Conservation (phyloP, 2,888 invertebrate genomes). For the Amorpha juglandis region DNA sequence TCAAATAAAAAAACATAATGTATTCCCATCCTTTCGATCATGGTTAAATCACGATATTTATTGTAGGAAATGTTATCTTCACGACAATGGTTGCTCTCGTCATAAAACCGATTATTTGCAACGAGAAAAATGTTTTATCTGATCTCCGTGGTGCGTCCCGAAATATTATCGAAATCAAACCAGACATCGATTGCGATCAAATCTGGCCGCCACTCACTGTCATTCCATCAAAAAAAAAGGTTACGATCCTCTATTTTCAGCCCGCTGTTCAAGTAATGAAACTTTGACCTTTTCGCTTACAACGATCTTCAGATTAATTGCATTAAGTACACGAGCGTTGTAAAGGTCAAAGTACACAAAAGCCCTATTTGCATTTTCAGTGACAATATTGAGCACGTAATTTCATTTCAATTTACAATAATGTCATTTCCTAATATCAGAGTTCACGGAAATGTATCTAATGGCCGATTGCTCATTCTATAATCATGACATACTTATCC, state of each 20-base stretch:
- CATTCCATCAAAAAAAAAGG: constrained; percentile 33
- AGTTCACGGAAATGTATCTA: constrained; percentile 9
- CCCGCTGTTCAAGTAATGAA: constrained; percentile 23
- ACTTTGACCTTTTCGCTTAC: constrained; percentile 21
- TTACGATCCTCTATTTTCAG: constrained; percentile 35
- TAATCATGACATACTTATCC: not conserved
- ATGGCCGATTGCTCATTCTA: not conserved
- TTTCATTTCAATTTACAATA: not conserved
- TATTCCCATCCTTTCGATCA: not conserved
- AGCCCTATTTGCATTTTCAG: constrained; percentile 7
- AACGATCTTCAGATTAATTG: constrained; percentile 14
- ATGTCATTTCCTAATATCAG: not conserved
- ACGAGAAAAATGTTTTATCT: constrained; percentile 66
- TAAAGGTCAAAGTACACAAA: not conserved
- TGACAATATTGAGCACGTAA: constrained; percentile 6
- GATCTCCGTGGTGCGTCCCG: constrained; percentile 44
- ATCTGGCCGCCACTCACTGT: constrained; percentile 36
- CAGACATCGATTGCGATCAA: constrained; percentile 47
- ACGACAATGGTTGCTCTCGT: constrained; percentile 52
- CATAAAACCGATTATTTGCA: constrained; percentile 68
- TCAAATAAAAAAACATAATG: no score
- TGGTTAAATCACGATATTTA: not conserved
- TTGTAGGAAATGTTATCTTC: constrained; percentile 46
- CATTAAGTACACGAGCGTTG: constrained; percentile 5
- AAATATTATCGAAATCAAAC: constrained; percentile 39